Base-by-base conservation (phyloP, 2,797 vertebrate genomes). In the Pterois miles region DNA sequence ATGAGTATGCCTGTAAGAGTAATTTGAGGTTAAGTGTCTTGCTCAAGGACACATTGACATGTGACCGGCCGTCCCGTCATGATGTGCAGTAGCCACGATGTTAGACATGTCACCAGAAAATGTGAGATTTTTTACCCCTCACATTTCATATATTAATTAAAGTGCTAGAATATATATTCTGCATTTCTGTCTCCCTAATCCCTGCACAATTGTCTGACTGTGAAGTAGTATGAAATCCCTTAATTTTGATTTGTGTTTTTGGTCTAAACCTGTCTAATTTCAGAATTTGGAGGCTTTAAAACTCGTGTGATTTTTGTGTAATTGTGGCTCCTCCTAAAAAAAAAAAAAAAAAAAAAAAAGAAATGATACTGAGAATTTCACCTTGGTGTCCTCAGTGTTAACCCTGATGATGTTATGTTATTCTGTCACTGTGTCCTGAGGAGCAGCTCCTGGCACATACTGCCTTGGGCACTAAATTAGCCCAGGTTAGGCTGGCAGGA, bases 401-500 rank as follows among this genome's bases (percentile, higher is more conserved):
- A 40, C 38, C 20, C 13, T 25, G n/a, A 74, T 59, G 22, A 38
- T 59, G 23, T 66, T 57, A 34, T 64, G 33, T 65, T 67, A 43
- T 65, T 71, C 9, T 31, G 40, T 74, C 65, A 40, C 33, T 23
- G 14, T 65, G 29, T 29, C 40, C 33, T 67, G 78, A 77, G 31
- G 18, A 76, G 62, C 54, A 69, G 65, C 78, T 81, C 70, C 65
- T 59, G 27, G 18, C 65, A 66, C 14, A 59, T 54, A 27, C 58
- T 2, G 56, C 11, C 36, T 56, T 5, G 52, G 18, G 22, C 72
- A 72, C 72, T 87, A 87, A 92, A 91, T 93, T 76, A 90, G 70
- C 78, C 64, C 70, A 52, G 72, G 74, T 88, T 87, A 83, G 71
- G 81, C 84, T 88, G 88, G 84, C 88, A 89, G 74, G 63, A 63